Evolutionary conservation across 1,140 invertebrate species (phyloP).

Genomic region (Alviniconcha marisindica): DNA sequence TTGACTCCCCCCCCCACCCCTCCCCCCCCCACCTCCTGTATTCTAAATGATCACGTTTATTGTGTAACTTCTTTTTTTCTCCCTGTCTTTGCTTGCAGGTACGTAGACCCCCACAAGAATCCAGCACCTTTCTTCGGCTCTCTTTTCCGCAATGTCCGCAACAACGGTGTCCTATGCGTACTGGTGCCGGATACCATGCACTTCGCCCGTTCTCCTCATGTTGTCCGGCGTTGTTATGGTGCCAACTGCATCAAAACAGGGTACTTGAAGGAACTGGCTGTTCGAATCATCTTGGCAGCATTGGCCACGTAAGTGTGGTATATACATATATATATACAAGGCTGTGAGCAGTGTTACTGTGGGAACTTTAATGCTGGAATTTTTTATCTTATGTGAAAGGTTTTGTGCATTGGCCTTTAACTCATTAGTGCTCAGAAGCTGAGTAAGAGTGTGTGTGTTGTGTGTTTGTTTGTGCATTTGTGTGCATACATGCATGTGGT

Average conservation of each 20-base stretch:
- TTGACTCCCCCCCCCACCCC: no score
- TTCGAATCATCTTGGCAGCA: conserved; percentile 68
- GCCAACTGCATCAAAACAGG: conserved; percentile 72
- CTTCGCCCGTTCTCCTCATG: conserved; percentile 68
- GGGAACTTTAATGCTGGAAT: no score
- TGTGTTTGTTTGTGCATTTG: no score
- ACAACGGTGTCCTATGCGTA: conserved; percentile 70
- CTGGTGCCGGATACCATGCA: conserved; percentile 72
- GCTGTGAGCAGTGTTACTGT: no score
- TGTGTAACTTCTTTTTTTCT: neutral
- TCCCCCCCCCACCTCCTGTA: neutral
- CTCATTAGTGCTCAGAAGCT: no score
- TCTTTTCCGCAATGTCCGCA: conserved; percentile 68
- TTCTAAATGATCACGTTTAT: no score
- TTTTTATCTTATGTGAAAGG: no score
- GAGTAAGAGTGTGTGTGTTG: no score
- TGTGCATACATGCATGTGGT: no score
- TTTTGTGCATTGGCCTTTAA: no score
- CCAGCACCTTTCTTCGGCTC: conserved; percentile 68
- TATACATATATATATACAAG: no score
- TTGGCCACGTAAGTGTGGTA: conserved; percentile 69
- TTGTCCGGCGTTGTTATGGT: conserved; percentile 68
- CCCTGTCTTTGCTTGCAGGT: conserved; percentile 54
- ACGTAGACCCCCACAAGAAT: conserved; percentile 69
- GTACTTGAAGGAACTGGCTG: conserved; percentile 74